Conservation (phyloP, 1,140 invertebrate species). For the Parapsyche elsis region DNA sequence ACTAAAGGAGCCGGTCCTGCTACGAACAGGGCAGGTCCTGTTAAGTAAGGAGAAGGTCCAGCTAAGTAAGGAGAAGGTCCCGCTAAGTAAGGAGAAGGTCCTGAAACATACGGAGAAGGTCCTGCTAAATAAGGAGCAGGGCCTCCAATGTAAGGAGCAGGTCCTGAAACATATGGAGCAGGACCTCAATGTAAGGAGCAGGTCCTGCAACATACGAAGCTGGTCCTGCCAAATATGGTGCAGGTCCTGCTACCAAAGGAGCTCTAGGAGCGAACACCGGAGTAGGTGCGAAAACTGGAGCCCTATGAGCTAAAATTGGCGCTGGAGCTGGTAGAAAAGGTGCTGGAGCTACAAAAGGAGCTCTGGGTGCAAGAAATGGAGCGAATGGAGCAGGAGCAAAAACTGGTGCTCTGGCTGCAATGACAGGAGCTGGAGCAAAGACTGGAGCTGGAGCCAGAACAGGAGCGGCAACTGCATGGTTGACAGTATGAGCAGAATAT, state of each 20-base stretch:
- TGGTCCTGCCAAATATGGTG: slow-evolving; percentile 29
- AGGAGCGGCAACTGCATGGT: slow-evolving; percentile 70
- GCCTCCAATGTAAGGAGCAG: background rate
- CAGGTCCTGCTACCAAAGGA: slow-evolving; percentile 15
- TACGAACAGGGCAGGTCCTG: slow-evolving; percentile 12
- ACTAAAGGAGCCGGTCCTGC: slow-evolving; percentile 23
- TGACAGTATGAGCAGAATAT: slow-evolving; percentile 70
- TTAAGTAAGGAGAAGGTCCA: slow-evolving; percentile 17
- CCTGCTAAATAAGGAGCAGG: slow-evolving; percentile 14
- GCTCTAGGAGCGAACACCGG: slow-evolving; percentile 58
- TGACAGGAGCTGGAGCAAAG: slow-evolving; percentile 35
- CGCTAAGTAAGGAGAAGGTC: slow-evolving; percentile 31
- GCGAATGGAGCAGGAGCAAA: slow-evolving; percentile 39
- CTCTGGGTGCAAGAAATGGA: slow-evolving; percentile 43
- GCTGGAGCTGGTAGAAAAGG: slow-evolving; percentile 58
- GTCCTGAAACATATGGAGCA: slow-evolving; percentile 4
- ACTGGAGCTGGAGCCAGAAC: slow-evolving; percentile 55
- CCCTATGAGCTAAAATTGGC: slow-evolving; percentile 43
- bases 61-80: slow-evolving; percentile 36
- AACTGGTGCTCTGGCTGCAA: slow-evolving; percentile 41
- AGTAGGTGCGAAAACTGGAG: slow-evolving; percentile 54
- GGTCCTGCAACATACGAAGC: slow-evolving; percentile 38
- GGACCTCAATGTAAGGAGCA: slow-evolving; percentile 19
- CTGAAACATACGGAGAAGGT: slow-evolving; percentile 19
- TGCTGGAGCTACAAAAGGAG: slow-evolving; percentile 58